These are phyloP conservation scores for Criorhina ranunculi DNA, from an alignment of 2,888 invertebrate species.

Conservation along the genomic window DNA sequence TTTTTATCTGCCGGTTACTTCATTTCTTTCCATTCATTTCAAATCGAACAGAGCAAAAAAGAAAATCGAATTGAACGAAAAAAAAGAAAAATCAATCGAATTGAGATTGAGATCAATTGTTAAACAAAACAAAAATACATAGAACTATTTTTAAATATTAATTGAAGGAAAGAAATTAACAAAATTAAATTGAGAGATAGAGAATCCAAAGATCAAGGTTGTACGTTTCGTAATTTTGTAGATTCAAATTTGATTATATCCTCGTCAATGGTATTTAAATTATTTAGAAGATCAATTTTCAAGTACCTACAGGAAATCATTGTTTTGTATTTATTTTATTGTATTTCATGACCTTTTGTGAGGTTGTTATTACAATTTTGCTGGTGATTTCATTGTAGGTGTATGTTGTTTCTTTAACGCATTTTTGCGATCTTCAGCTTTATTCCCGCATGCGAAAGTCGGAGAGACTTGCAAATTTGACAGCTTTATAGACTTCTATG, in stretches of 20 bases:
- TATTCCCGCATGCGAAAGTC: no score
- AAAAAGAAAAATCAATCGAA: constrained; percentile 43
- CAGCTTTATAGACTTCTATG: no score
- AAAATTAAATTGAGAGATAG: constrained; percentile 37
- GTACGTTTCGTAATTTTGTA: constrained; percentile 66
- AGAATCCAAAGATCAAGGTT: constrained; percentile 70
- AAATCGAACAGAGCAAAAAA: not conserved
- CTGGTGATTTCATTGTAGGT: no score
- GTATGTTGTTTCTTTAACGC: no score
- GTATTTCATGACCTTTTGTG: no score
- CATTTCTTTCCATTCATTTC: no score
- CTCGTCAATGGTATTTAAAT: constrained; percentile 8
- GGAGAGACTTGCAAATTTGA: no score
- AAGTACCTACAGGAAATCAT: not conserved
- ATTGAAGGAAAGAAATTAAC: constrained; percentile 60
- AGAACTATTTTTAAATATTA: constrained; percentile 63
- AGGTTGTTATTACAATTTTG: no score
- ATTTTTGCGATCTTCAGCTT: no score
- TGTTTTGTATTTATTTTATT: not conserved
- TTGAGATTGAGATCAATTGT: constrained; percentile 61
- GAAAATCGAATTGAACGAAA: constrained; percentile 26
- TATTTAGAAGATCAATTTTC: constrained; percentile 56
- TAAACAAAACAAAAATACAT: constrained; percentile 19
- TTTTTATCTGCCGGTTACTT: constrained; percentile 21
- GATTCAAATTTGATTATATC: constrained; percentile 27